Conservation (phyloP, 1,140 invertebrate genomes). For the Drosophila navojoa region DNA sequence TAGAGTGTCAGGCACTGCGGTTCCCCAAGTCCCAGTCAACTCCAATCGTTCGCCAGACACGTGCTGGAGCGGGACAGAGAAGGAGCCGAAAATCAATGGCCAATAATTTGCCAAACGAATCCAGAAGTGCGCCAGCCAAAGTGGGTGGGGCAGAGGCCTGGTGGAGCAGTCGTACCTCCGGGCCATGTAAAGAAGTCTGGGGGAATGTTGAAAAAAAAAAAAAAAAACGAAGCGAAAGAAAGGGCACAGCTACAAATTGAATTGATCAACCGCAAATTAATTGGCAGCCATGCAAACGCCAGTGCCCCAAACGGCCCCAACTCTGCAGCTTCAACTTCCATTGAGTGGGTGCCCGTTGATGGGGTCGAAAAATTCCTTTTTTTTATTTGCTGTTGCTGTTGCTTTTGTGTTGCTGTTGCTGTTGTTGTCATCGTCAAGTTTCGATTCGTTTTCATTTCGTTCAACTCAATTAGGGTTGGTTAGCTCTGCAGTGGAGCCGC, state of each 20-base stretch:
- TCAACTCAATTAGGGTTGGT: conserved; percentile 68
- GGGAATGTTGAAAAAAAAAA: neutral
- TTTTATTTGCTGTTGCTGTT: neutral
- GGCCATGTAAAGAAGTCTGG: neutral
- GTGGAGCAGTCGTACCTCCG: neutral
- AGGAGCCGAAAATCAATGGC: conserved; percentile 75
- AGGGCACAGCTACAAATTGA: conserved; percentile 75
- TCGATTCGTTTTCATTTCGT: conserved; percentile 55
- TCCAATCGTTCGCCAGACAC: conserved; percentile 9
- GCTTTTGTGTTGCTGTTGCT: neutral
- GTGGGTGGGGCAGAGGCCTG: neutral
- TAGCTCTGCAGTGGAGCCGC: neutral
- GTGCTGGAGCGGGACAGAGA: conserved; percentile 16
- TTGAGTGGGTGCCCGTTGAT: conserved; percentile 16
- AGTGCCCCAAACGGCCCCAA: conserved; percentile 45
- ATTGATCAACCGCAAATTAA: conserved; percentile 84
- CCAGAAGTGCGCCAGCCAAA: conserved; percentile 33
- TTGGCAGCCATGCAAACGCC: conserved; percentile 77
- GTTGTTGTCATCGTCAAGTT: conserved; percentile 45
- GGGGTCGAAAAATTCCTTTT: conserved; percentile 1
- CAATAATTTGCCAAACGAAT: conserved; percentile 79
- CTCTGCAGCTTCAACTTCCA: conserved; percentile 14
- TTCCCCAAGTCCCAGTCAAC: conserved; percentile 1
- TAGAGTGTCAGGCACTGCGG: conserved; percentile 43
- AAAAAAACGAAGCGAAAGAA: conserved; percentile 9